Base-by-base conservation (phyloP, 2,888 invertebrate genomes). In the Trichacis sp. region DNA sequence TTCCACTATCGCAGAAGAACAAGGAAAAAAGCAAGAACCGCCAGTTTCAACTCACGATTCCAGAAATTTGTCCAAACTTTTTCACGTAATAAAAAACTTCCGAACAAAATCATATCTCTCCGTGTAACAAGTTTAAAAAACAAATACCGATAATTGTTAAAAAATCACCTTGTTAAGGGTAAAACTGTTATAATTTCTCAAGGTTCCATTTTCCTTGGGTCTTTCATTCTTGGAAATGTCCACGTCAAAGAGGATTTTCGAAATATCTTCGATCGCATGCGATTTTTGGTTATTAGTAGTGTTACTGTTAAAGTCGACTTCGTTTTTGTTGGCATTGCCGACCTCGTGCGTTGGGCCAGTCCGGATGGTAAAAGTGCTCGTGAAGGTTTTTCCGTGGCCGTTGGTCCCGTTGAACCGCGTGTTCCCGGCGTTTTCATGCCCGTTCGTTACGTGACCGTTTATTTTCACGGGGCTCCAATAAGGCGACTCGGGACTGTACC, bases 311-410 rank as follows among this genome's bases (percentile, higher is more conserved):
- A 73, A 64, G 47, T 73, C 72, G 54, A 67, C 69, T 20, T 70
- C 57, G 40, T 68, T 61, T 53, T 46, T 62, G 43, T 57, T 47
- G 46, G 57, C 53, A 18, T 70, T 73, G 72, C 77, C 75, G 79
- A 73, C 77, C 74, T 76, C 79, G 65, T 71, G 77, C n/a, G n/a
- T n/a, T 60, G 68, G 69, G 70, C 76, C 56, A 33, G 84, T 81
- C 65, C 78, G 79, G 61, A 84, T 83, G 70, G 80, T 84, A 67
- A 84, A 76, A 18, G 82, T 84, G 66, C 82, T 84, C 68, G 81
- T 84, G 72, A 78, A 84, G n/a, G 79, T 82, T 76, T 79, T 82
- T 46, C 77, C 70, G 42, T 78, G 29, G 17, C 65, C 68, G 29
- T 68, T 68, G 38, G 33, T 53, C 29, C 73, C 74, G 58, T 78